phyloP scores from a whole-genome alignment of 2,888 invertebrate genomes.

The Limnephilus rhombicus region DNA sequence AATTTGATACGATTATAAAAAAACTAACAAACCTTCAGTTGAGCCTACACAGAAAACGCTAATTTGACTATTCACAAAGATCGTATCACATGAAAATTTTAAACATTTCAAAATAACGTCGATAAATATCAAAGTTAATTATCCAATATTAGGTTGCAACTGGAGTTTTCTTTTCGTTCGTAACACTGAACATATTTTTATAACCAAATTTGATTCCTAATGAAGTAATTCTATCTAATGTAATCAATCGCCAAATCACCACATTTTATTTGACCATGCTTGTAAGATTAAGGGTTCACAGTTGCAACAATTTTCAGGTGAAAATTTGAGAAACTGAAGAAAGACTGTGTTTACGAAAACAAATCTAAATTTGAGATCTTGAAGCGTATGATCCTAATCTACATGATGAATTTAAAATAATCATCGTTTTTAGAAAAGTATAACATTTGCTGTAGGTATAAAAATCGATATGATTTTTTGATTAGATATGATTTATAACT shows the following conservation, averaged over 20 bases:
- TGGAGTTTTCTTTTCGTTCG: slow-evolving; percentile 28
- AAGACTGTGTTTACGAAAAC: no score
- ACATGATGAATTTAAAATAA: no score
- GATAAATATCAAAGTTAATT: not conserved
- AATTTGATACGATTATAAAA: not conserved
- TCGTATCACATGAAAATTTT: not conserved
- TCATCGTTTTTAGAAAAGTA: no score
- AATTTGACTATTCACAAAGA: not conserved
- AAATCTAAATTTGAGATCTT: no score
- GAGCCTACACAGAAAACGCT: not conserved
- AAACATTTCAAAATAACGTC: not conserved
- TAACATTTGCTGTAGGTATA: no score
- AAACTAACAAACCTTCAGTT: not conserved
- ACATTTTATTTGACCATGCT: not conserved
- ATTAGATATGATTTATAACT: no score
- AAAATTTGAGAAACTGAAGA: no score
- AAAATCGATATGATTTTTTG: no score
- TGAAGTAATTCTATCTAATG: not conserved
- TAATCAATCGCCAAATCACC: not conserved
- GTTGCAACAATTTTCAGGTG: no score
- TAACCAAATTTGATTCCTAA: not conserved
- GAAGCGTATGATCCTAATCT: no score
- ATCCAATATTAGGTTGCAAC: slow-evolving; percentile 35
- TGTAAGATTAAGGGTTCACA: not conserved
- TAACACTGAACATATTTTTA: not conserved